phyloP scores from a whole-genome alignment of 2,888 invertebrate species.

The Unio delphinus region DNA sequence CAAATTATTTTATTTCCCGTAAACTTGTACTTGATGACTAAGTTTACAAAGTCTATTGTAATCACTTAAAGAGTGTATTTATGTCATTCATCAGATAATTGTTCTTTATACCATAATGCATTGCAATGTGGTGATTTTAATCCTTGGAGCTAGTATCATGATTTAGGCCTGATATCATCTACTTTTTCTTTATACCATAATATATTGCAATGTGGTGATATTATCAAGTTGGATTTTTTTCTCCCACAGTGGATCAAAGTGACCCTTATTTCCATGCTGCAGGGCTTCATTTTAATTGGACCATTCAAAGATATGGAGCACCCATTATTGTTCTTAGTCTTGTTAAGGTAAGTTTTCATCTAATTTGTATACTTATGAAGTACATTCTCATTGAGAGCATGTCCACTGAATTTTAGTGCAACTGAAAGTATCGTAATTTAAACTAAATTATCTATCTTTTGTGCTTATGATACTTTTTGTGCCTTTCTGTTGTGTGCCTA shows the following conservation, averaged over 20 bases:
- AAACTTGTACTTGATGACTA: too few species aligned
- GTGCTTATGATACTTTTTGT: too few species aligned
- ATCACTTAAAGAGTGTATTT: too few species aligned
- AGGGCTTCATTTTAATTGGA: conserved; percentile 72
- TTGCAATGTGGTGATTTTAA: neutral
- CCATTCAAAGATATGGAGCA: conserved; percentile 81
- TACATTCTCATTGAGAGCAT: too few species aligned
- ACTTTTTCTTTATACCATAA: neutral
- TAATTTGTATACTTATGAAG: too few species aligned
- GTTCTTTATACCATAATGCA: neutral
- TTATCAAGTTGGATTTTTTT: neutral
- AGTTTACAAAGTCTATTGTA: too few species aligned
- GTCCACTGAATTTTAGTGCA: too few species aligned
- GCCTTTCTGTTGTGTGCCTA: too few species aligned
- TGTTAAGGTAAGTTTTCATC: conserved; percentile 78
- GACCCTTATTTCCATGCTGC: conserved; percentile 71
- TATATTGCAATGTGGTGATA: neutral
- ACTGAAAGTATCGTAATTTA: too few species aligned
- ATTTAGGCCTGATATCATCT: neutral
- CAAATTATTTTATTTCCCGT: too few species aligned
- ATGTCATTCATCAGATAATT: too few species aligned
- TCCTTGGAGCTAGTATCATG: neutral
- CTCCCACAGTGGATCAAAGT: conserved; percentile 64
- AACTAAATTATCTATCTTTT: too few species aligned
- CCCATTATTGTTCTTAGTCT: conserved; percentile 93